These are phyloP conservation scores for Nymphalis io DNA, from an alignment of 1,140 invertebrate genomes.

Conservation along the genomic window DNA sequence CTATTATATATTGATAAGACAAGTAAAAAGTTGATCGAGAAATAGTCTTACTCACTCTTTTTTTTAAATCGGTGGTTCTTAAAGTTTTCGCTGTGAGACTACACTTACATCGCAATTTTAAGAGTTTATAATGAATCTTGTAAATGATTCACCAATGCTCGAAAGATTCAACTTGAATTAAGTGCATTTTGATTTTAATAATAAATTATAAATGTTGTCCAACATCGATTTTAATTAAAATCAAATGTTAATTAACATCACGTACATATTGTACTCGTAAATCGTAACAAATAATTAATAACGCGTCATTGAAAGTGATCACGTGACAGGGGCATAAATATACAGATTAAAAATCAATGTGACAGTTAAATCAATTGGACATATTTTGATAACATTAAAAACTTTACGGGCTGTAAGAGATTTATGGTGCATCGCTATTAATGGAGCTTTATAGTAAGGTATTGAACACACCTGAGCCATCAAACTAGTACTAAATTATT, in stretches of 20 bases:
- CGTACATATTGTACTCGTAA: neutral
- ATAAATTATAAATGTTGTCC: too few species aligned
- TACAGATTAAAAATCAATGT: slow-evolving; percentile 47
- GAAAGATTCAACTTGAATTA: too few species aligned
- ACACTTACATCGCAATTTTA: too few species aligned
- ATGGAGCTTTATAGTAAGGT: neutral
- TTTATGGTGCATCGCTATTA: slow-evolving; percentile 1
- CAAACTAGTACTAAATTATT: too few species aligned
- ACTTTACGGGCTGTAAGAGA: slow-evolving; percentile 44
- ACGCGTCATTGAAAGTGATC: neutral
- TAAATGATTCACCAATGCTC: too few species aligned
- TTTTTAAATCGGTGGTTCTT: too few species aligned
- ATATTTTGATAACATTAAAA: slow-evolving; percentile 46
- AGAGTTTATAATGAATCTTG: too few species aligned
- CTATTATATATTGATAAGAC: too few species aligned
- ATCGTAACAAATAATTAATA: slow-evolving; percentile 10
- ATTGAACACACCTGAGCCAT: neutral
- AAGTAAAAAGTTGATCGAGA: too few species aligned
- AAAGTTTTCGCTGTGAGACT: too few species aligned
- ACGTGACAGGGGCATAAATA: slow-evolving; percentile 1
- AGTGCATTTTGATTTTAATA: too few species aligned
- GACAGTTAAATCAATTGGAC: slow-evolving; percentile 42
- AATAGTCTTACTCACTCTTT: too few species aligned
- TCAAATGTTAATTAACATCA: neutral
- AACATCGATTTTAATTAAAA: neutral